Evolutionary conservation across 1,140 invertebrate genomes (phyloP).

Genomic region (Drosophila watanabei): DNA sequence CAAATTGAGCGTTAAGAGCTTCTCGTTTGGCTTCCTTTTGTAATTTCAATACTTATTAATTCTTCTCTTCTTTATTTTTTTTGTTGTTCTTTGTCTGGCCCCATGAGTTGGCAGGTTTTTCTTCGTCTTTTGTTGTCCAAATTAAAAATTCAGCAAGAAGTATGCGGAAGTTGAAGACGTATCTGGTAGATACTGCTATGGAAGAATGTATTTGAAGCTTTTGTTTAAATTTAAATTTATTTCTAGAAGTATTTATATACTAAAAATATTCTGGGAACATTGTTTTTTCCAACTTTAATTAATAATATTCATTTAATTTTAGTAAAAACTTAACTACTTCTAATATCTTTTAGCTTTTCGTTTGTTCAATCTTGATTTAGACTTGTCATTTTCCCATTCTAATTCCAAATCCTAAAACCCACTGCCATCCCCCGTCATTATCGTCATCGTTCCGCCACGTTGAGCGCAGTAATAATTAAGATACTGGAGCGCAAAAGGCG

Average conservation of each 20-base stretch:
- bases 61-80: slow-evolving; percentile 1
- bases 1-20: slow-evolving; percentile 52
- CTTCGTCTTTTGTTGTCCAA: slow-evolving; percentile 15
- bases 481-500: slow-evolving; percentile 59
- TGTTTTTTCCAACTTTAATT: too few relatives aligned
- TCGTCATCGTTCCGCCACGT: slow-evolving; percentile 57
- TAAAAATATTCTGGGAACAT: neutral
- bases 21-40: slow-evolving; percentile 41
- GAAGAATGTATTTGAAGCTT: neutral
- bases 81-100: slow-evolving; percentile 7
- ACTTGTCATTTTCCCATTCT: slow-evolving; percentile 50
- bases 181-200: neutral
- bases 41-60: slow-evolving; percentile 37
- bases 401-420: neutral
- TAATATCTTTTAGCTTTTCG: neutral
- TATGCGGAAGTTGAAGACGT: slow-evolving; percentile 58
- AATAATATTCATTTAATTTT: neutral
- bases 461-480: slow-evolving; percentile 66
- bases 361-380: slow-evolving; percentile 27
- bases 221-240: slow-evolving; percentile 6
- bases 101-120: slow-evolving; percentile 30
- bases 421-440: neutral
- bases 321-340: neutral
- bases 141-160: slow-evolving; percentile 15
- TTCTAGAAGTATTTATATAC: neutral